Conservation (phyloP, 2,797 vertebrate genomes). For the Cynopterus sphinx region DNA sequence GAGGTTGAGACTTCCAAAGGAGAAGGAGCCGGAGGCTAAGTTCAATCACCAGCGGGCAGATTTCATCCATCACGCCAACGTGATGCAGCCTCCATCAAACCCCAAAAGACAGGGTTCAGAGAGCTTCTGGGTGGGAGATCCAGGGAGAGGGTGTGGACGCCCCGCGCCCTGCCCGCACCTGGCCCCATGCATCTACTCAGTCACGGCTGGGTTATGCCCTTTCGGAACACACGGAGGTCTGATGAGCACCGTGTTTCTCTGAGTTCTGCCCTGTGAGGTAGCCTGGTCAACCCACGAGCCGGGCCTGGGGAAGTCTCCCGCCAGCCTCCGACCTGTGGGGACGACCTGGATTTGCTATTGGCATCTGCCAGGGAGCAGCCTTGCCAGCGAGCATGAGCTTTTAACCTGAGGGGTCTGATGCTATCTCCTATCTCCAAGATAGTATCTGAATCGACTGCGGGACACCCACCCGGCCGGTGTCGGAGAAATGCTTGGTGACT, state of each 20-base stretch:
- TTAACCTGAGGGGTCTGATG: rapidly evolving
- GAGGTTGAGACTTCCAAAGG: background rate
- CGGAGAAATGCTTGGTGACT: background rate
- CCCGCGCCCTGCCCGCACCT: background rate
- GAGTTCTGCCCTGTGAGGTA: background rate
- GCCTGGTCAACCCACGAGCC: too few relatives aligned
- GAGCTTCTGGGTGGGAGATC: background rate
- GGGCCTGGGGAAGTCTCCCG: too few relatives aligned
- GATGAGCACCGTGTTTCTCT: background rate
- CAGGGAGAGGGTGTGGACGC: background rate
- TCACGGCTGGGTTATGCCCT: background rate
- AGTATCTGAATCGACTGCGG: background rate
- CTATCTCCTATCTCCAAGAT: rapidly evolving
- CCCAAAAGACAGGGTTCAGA: background rate
- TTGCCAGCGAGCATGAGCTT: background rate
- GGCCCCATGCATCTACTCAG: background rate
- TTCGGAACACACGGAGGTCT: background rate
- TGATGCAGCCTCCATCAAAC: background rate
- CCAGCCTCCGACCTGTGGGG: background rate
- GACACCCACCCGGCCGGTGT: too few relatives aligned
- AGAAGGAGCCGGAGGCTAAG: too few relatives aligned
- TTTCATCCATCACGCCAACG: background rate
- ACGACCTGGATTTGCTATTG: background rate
- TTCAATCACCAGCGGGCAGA: background rate
- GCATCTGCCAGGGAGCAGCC: background rate